Conservation (phyloP, 1,140 invertebrate genomes). For the Drosophila busckii region DNA sequence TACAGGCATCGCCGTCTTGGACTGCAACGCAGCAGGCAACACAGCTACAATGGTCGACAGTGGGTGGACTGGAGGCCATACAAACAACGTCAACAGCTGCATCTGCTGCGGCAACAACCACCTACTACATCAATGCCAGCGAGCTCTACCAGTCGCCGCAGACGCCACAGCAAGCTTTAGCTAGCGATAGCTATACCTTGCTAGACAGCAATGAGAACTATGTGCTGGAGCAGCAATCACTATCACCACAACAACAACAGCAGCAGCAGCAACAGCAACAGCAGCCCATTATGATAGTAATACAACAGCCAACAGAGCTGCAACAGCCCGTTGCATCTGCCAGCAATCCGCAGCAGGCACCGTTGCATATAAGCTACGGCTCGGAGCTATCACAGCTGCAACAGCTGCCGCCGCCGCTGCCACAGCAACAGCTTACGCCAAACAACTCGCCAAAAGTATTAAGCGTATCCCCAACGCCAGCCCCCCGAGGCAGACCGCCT, state of each 20-base stretch:
- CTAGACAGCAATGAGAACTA: constrained; percentile 62
- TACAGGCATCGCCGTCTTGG: background rate
- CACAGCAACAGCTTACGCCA: constrained; percentile 11
- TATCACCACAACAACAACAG: constrained; percentile 10
- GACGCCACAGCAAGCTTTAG: background rate
- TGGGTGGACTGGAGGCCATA: constrained; percentile 56
- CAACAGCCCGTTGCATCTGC: constrained; percentile 52
- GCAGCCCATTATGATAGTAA: constrained; percentile 67
- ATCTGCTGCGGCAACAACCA: constrained; percentile 40
- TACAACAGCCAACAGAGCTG: constrained; percentile 55
- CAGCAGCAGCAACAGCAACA: constrained; percentile 20
- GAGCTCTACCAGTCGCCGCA: constrained; percentile 57
- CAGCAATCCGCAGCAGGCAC: constrained; percentile 63
- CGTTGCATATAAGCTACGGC: constrained; percentile 43
- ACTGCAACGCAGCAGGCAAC: constrained; percentile 12
- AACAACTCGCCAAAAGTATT: constrained; percentile 34
- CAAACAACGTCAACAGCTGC: constrained; percentile 31
- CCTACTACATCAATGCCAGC: constrained; percentile 64
- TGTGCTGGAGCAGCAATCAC: constrained; percentile 39
- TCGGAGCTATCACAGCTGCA: constrained; percentile 25
- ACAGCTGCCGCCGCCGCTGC: background rate
- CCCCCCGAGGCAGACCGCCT: constrained; percentile 35
- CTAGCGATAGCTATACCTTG: constrained; percentile 39
- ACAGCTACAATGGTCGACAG: constrained; percentile 56
- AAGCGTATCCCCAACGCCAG: constrained; percentile 33